Percentiles rank a stretch among this genome's conserved stretches.
phyloP scores from a whole-genome alignment of 1,140 invertebrate species.

The Meloidogyne hapla region DNA sequence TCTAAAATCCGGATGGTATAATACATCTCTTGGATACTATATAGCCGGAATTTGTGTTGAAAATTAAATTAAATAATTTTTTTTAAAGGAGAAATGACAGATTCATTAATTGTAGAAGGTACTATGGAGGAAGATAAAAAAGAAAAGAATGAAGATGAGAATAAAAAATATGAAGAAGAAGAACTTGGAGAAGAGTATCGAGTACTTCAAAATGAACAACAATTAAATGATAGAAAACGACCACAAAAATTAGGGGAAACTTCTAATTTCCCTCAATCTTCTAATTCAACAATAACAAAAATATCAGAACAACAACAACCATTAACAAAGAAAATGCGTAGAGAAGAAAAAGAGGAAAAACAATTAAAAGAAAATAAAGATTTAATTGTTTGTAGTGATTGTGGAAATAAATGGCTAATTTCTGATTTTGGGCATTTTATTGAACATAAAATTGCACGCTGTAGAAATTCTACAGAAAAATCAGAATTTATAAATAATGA shows the following conservation, averaged over 20 bases:
- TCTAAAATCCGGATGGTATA: too few relatives aligned
- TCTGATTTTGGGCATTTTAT: slow-evolving; percentile 52
- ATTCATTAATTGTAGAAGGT: too few relatives aligned
- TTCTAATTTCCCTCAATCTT: too few relatives aligned
- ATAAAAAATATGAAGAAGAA: slow-evolving; percentile 9
- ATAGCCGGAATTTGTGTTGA: too few relatives aligned
- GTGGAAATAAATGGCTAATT: slow-evolving; percentile 50
- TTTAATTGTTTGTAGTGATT: slow-evolving; percentile 57
- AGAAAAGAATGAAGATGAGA: background rate
- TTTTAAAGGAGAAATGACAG: slow-evolving; percentile 3
- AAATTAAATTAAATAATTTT: too few relatives aligned
- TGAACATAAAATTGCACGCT: slow-evolving; percentile 60
- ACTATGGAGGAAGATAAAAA: too few relatives aligned
- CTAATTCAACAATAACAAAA: too few relatives aligned
- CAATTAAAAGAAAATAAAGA: slow-evolving; percentile 43
- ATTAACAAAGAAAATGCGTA: slow-evolving; percentile 4
- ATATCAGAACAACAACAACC: background rate
- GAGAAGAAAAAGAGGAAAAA: slow-evolving; percentile 1
- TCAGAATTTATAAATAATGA: background rate
- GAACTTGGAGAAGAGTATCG: too few relatives aligned
- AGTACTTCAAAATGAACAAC: slow-evolving; percentile 16
- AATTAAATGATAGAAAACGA: slow-evolving; percentile 3
- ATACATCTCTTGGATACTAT: too few relatives aligned
- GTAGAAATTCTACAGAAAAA: slow-evolving; percentile 1
- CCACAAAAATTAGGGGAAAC: background rate